A percentile compares a stretch with the other conserved stretches of the same genome.
These are phyloP conservation scores for Mystacornis crossleyi DNA, from an alignment of 2,113 vertebrate genomes.

Conservation along the genomic window DNA sequence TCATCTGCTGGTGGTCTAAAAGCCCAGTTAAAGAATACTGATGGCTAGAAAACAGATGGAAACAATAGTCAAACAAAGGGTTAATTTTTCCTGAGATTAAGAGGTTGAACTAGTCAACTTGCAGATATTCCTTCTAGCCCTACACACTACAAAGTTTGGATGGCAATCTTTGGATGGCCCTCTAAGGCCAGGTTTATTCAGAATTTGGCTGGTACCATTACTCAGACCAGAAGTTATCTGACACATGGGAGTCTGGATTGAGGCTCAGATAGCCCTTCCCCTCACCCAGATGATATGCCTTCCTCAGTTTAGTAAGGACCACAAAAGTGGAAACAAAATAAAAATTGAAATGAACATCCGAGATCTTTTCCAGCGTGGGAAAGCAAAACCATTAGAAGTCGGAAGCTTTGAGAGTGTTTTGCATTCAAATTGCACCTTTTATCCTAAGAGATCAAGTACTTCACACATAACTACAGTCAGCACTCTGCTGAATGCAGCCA, in stretches of 20 bases:
- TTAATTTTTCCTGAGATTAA: background rate
- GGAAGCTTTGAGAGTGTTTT: constrained; percentile 16
- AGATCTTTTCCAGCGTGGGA: constrained; percentile 21
- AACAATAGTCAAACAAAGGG: background rate
- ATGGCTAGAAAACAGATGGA: background rate
- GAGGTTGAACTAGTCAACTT: background rate
- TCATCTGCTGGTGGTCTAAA: background rate
- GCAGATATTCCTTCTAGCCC: background rate
- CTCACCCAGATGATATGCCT: background rate
- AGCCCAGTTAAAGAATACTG: background rate
- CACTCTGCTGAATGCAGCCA: background rate
- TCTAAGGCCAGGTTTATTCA: background rate
- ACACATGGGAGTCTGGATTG: background rate
- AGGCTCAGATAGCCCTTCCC: background rate
- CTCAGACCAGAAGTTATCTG: background rate
- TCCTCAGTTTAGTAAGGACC: background rate
- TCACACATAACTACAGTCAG: background rate
- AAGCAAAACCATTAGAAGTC: constrained; percentile 18
- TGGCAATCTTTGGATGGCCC: background rate
- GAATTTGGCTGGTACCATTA: background rate
- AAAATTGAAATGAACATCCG: constrained; percentile 39
- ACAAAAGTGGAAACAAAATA: constrained; percentile 28
- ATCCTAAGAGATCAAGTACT: constrained; percentile 43
- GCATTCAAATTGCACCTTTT: constrained; percentile 48
- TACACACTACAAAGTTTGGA: background rate